Evolutionary conservation across 2,888 invertebrate genomes (phyloP), one percentile per base, ranked within the genome.

Genomic region (Tenthredo scrophulariae): DNA sequence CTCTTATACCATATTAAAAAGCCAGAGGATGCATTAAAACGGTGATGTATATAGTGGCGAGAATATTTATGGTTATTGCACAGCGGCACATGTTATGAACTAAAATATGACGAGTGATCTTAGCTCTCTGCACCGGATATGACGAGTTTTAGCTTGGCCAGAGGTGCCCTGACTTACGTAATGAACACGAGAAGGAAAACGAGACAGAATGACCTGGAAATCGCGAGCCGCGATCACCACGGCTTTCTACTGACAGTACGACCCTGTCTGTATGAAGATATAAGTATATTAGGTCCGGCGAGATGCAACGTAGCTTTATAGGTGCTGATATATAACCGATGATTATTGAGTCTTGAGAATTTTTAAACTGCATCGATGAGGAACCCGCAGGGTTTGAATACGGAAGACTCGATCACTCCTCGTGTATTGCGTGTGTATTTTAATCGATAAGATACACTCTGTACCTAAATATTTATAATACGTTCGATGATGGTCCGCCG

Each of bases 31-130:
- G 62, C 40, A 80, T 80, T 80, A 40, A 40, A 80, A 80, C 80
- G 80, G 40, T 26, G 80, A 58, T 22, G 62, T 37, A 62, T 80
- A 77, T n/a, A 77, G 50, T 26, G 29, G 13, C 18, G 33, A 77
- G 13, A 43, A 77, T 77, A 77, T 77, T 77, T 77, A 77, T 77
- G 77, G 50, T 77, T 77, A 77, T 77, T 77, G 50, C 62, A 62
- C 46, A 7, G 18, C 54, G 80, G 80, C 13, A 62, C 80, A 22
- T 50, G 80, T 80, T 80, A 80, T 62, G 29, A 80, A 80, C 50
- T 22, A 26, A 80, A 80, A 40, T 13, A 80, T 29, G 37, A 62
- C 22, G 62, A 40, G 80, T 37, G 58, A 80, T 80, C 62, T 58
- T 26, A 80, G 29, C 22, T 80, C 62, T 80, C 58, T 22, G 62